Evolutionary conservation across 35 echinoderm and acorn worm species (phyloP).

Genomic region (Chiridota heheva): DNA sequence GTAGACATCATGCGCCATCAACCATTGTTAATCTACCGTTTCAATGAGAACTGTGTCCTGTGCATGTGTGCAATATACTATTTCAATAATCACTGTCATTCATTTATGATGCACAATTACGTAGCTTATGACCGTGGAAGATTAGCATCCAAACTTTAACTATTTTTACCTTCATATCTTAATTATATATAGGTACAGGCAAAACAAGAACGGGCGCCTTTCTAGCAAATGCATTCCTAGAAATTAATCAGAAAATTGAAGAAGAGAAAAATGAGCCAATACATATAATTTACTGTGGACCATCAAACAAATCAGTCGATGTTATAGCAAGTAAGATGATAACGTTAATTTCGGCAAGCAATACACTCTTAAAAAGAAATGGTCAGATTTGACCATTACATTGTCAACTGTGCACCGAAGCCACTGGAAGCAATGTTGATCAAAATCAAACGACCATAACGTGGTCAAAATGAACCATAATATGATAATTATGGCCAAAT

Average conservation of each 20-base stretch:
- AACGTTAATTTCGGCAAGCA: no score
- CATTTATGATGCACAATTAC: neutral
- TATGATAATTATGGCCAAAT: no score
- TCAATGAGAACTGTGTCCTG: neutral
- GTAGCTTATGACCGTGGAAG: neutral
- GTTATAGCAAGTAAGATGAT: slow-evolving; percentile 64
- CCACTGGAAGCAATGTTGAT: neutral
- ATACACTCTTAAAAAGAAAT: no score
- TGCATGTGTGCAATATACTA: neutral
- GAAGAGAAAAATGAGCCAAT: slow-evolving; percentile 45
- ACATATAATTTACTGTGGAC: slow-evolving; percentile 78
- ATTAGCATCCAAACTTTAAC: neutral
- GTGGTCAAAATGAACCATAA: no score
- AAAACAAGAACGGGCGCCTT: slow-evolving; percentile 73
- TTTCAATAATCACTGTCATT: neutral
- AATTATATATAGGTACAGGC: slow-evolving; percentile 58
- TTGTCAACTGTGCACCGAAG: neutral
- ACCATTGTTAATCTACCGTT: no score
- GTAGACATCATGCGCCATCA: no score
- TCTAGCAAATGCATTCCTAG: slow-evolving; percentile 58
- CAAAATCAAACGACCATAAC: no score
- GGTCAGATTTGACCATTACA: no score
- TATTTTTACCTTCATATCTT: neutral
- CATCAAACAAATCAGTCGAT: slow-evolving; percentile 84
- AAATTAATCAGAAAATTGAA: slow-evolving; percentile 47